Evolutionary conservation across 2,797 vertebrate genomes (phyloP).

Genomic region (Hydrolagus colliei): DNA sequence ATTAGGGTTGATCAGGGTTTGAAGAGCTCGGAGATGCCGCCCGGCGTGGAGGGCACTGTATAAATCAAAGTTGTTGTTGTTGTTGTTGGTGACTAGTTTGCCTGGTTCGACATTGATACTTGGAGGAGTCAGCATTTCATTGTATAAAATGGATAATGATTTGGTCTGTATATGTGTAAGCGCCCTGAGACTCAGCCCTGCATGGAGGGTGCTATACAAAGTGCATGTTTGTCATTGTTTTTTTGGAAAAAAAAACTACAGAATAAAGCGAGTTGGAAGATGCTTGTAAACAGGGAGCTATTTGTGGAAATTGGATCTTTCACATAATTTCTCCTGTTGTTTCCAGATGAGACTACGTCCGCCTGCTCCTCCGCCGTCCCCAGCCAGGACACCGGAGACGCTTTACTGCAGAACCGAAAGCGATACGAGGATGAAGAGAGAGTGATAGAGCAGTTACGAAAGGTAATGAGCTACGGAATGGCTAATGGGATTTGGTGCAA

Average conservation of each 20-base stretch:
- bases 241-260: background rate
- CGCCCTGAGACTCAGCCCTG: no score
- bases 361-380: constrained; percentile 44
- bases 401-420: constrained; percentile 48
- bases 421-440: constrained; percentile 70
- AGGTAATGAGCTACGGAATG: constrained; percentile 53
- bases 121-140: no score
- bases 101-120: no score
- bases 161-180: no score
- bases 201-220: no score
- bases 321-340: constrained; percentile 32
- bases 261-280: background rate
- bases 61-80: no score
- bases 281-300: background rate
- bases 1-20: no score
- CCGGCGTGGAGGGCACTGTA: no score
- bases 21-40: no score
- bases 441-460: constrained; percentile 80
- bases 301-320: background rate
- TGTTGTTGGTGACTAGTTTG: no score
- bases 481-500: background rate
- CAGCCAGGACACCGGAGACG: constrained; percentile 44
- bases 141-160: no score
- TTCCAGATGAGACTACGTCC: constrained; percentile 46
- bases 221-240: no score